These are phyloP conservation scores for Rhyacophila evoluta DNA, from an alignment of 2,888 invertebrate species.

Conservation along the genomic window DNA sequence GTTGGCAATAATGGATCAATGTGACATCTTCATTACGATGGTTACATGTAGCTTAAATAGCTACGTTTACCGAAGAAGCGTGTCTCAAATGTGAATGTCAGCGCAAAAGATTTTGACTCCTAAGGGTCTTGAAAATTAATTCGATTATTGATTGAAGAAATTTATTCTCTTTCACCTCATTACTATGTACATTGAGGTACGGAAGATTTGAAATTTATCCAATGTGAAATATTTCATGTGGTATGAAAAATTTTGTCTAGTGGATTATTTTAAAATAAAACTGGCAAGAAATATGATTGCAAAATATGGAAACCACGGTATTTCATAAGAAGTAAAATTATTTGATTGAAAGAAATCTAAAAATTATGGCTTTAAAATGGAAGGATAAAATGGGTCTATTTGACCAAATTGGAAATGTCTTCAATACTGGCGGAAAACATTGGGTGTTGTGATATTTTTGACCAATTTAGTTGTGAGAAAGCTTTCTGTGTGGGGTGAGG, in stretches of 20 bases:
- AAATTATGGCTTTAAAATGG: too few species aligned
- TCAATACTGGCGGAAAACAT: background rate
- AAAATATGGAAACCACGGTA: too few species aligned
- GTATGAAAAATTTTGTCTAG: too few species aligned
- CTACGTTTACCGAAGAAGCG: background rate
- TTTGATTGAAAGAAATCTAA: too few species aligned
- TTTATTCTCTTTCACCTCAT: background rate
- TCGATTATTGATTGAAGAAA: background rate
- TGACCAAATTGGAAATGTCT: too few species aligned
- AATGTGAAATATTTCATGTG: too few species aligned
- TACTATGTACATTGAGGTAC: background rate
- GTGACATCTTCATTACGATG: background rate
- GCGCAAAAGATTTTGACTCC: background rate
- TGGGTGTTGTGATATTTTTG: constrained; percentile 10
- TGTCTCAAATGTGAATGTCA: background rate
- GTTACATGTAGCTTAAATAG: background rate
- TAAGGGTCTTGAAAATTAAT: background rate
- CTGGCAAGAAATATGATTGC: too few species aligned
- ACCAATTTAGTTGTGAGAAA: constrained; percentile 15
- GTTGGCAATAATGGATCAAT: background rate
- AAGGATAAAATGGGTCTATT: too few species aligned
- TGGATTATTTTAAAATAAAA: too few species aligned
- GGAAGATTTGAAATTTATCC: background rate
- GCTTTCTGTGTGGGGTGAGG: background rate
- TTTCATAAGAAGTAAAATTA: too few species aligned